Base-by-base conservation (phyloP, 2,113 vertebrate species). In the Gobio gobio region DNA sequence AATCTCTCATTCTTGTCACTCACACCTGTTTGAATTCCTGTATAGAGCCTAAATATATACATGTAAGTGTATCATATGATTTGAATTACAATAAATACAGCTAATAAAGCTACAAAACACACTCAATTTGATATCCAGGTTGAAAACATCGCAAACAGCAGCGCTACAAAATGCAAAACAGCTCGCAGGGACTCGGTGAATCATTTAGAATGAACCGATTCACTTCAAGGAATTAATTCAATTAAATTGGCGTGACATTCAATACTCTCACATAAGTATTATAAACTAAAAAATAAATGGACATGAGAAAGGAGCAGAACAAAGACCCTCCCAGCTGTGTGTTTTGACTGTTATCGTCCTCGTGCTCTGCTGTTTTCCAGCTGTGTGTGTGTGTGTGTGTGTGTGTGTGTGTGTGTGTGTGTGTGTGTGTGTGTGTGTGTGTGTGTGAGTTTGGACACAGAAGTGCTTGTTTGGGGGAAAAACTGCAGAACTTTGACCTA, bases 401-500 rank as follows among this genome's bases (percentile, higher is more conserved):
- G n/a, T n/a, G n/a, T n/a, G n/a, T n/a, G n/a, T n/a, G n/a, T n/a
- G n/a, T n/a, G n/a, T n/a, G n/a, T n/a, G n/a, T n/a, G n/a, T n/a
- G n/a, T n/a, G n/a, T n/a, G n/a, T n/a, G n/a, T n/a, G n/a, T n/a
- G n/a, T n/a, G n/a, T n/a, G n/a, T n/a, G n/a, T 73, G 70, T 73
- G 70, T 73, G 6, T 72, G 68, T 43, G 68, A 72, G 40, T 73
- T 73, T 73, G 43, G 10, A 24, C 75, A 58, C 29, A 78, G 75
- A 78, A 61, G 77, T 78, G 77, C 56, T 78, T 24, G 18, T 40
- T 43, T 6, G 24, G n/a, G n/a, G n/a, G n/a, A n/a, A n/a, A n/a
- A n/a, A n/a, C 70, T 51, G 79, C 5, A 68, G 24, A 82, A 33
- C 61, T 22, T 47, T 83, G 82, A 75, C 54, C 54, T 26, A 63